phyloP scores from a whole-genome alignment of 2,888 invertebrate species.

The Stictocephala bisonia region DNA sequence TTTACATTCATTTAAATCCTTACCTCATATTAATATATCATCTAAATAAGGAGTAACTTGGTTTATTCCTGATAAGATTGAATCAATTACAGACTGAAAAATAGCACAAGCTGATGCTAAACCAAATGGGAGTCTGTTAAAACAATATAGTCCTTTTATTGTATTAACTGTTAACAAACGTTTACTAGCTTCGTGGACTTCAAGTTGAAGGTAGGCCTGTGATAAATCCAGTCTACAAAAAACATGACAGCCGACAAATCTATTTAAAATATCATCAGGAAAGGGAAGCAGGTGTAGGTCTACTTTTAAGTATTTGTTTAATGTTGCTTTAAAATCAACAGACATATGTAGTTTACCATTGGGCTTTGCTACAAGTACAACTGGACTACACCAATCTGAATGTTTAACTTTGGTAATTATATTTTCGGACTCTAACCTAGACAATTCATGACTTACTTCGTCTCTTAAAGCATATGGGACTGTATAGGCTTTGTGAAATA shows the following conservation, averaged over 20 bases:
- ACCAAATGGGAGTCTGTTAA: constrained; percentile 1
- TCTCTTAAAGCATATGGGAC: neutral
- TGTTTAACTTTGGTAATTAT: neutral
- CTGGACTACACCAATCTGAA: neutral
- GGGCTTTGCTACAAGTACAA: too few species aligned
- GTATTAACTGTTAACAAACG: constrained; percentile 1
- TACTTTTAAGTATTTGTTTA: constrained; percentile 13
- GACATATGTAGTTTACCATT: constrained; percentile 9
- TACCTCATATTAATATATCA: constrained; percentile 3
- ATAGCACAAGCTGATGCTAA: constrained; percentile 15
- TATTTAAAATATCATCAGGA: constrained; percentile 25
- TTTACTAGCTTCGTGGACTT: constrained; percentile 8
- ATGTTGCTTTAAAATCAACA: constrained; percentile 15
- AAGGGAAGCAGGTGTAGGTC: neutral
- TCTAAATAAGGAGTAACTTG: neutral
- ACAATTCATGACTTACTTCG: neutral
- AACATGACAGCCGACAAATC: constrained; percentile 6
- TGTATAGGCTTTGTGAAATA: too few species aligned
- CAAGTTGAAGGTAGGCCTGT: constrained; percentile 9
- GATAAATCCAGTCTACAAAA: constrained; percentile 8
- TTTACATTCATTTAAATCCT: neutral
- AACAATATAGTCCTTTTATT: constrained; percentile 22
- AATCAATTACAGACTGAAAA: constrained; percentile 28
- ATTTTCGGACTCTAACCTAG: neutral
- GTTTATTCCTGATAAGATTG: constrained; percentile 8